These are phyloP conservation scores for Ricordea florida DNA, from an alignment of 92 coral and sea anemone genomes.

Conservation along the genomic window DNA sequence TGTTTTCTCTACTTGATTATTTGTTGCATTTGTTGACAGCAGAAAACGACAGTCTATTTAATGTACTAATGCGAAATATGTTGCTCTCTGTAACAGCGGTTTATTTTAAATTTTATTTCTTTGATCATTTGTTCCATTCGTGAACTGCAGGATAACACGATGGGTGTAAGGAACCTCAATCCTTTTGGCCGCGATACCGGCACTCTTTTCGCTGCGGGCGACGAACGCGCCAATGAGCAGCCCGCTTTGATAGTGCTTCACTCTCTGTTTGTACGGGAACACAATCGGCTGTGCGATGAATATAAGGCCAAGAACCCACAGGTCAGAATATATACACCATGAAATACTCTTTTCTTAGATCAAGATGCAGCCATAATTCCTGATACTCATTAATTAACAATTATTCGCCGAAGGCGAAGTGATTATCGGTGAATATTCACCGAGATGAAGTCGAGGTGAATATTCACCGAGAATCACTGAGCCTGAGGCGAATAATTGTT, in stretches of 20 bases:
- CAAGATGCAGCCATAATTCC: background rate
- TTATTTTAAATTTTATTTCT: background rate
- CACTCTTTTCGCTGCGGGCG: conserved; percentile 85
- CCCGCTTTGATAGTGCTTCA: conserved; percentile 87
- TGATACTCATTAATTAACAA: background rate
- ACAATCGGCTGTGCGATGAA: conserved; percentile 84
- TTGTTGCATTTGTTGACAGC: background rate
- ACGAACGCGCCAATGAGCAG: conserved; percentile 84
- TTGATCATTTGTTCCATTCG: background rate
- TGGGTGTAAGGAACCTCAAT: conserved; percentile 81
- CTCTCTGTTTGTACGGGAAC: conserved; percentile 81
- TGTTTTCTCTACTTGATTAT: background rate
- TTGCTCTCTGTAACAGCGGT: too few relatives aligned
- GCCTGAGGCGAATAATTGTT: too few relatives aligned
- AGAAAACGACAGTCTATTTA: background rate
- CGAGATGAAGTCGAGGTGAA: too few relatives aligned
- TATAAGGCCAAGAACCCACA: conserved; percentile 42
- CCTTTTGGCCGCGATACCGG: conserved; percentile 82
- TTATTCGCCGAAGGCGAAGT: too few relatives aligned
- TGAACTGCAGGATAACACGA: conserved; percentile 59
- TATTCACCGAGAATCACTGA: too few relatives aligned
- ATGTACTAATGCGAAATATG: too few relatives aligned
- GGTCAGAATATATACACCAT: conserved; percentile 20
- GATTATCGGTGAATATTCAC: too few relatives aligned
- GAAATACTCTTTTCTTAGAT: background rate